Evolutionary conservation across 2,888 invertebrate species (phyloP), one percentile per base, ranked within the genome.

Genomic region (Dascillus cervinus): DNA sequence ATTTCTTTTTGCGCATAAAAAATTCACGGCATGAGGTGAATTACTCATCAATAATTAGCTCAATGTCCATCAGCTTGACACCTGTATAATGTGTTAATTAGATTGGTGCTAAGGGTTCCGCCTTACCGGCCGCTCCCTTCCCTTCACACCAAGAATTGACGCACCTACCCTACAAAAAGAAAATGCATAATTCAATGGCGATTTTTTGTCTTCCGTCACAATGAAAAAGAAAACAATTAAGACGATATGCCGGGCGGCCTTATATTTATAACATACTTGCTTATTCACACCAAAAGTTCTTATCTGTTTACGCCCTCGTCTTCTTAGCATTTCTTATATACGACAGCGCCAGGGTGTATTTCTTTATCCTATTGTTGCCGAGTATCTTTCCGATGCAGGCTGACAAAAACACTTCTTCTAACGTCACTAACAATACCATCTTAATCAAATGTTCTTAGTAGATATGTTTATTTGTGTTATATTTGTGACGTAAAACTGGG

Each of bases 321-420:
- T 23, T 19, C 30, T 23, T 19, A 27, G 23, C 27, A 37, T 34
- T 42, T 42, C 42, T 42, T 39, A 37, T 37, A 36, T 39, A 42
- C 29, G 31, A 29, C 34, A 29, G n/a, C n/a, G n/a, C 8, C 33
- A 33, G 30, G 32, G 34, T 46, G 47, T 50, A 50, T 54, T 55
- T 56, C 55, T 57, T 54, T 53, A 52, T 55, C 49, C 56, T 45
- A 56, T 60, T 62, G 57, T 60, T 55, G 50, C 48, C 48, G 53
- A 57, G 51, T 56, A 60, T 62, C 62, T 60, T 60, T 61, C 60
- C 55, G 52, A 56, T 58, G 56, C 59, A 60, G 58, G 49, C 60
- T 62, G 62, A 62, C 62, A 62, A 60, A 58, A 59, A 58, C 61
- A 61, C 58, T 61, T 60, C 58, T 58, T 58, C 54, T 49, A 52